phyloP scores from a whole-genome alignment of 2,113 vertebrate genomes.

The Benitochromis conjunctus region DNA sequence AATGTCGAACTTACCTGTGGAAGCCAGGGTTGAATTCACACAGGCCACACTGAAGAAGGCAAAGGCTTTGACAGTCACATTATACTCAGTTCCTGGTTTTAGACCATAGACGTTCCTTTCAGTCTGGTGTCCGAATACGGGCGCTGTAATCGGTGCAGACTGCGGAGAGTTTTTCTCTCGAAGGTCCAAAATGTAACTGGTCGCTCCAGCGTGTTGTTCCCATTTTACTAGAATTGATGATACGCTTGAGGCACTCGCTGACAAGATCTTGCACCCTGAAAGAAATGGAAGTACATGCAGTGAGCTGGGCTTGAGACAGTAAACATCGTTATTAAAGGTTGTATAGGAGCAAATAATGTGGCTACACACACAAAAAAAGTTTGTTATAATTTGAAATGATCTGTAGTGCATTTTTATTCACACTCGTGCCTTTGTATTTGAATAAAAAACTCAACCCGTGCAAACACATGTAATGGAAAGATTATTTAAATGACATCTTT shows the following conservation, averaged over 20 bases:
- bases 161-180: constrained; percentile 48
- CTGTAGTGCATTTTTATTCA: not conserved
- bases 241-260: constrained; percentile 32
- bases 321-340: not conserved
- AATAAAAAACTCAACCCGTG: not conserved
- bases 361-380: not conserved
- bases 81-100: constrained; percentile 59
- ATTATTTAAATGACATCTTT: not conserved
- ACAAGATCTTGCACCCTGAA: constrained; percentile 58
- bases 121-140: not conserved
- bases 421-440: not conserved
- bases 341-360: not conserved
- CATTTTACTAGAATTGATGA: constrained; percentile 65
- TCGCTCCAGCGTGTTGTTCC: constrained; percentile 13
- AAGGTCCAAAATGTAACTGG: constrained; percentile 68
- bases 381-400: not conserved
- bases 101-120: constrained; percentile 50
- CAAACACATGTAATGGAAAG: not conserved
- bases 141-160: constrained; percentile 51
- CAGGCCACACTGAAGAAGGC: constrained; percentile 46
- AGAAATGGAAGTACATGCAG: not conserved
- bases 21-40: not conserved
- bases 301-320: not conserved
- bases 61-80: constrained; percentile 69
- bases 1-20: constrained; percentile 56